phyloP scores from a whole-genome alignment of 2,888 invertebrate genomes.

The Hetaerina titia region DNA sequence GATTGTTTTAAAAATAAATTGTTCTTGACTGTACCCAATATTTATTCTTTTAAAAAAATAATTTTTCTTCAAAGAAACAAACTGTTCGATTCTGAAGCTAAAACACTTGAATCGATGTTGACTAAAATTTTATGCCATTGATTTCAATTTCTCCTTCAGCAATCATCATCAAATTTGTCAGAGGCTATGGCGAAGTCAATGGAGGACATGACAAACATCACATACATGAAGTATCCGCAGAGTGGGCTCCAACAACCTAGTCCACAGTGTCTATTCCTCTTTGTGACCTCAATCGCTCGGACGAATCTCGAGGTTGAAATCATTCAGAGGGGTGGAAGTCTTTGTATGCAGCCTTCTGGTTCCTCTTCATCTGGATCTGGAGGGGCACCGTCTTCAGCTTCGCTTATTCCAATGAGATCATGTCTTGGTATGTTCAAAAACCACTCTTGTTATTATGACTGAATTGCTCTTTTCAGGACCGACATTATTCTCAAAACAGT shows the following conservation, averaged over 20 bases:
- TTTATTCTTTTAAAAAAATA: too few species aligned
- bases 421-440: slow-evolving; percentile 83
- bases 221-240: slow-evolving; percentile 88
- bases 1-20: too few species aligned
- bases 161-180: slow-evolving; percentile 86
- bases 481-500: too few species aligned
- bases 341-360: slow-evolving; percentile 77
- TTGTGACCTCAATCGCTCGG: slow-evolving; percentile 92
- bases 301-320: slow-evolving; percentile 96
- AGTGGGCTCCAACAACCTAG: slow-evolving; percentile 83
- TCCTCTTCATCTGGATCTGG: slow-evolving; percentile 73
- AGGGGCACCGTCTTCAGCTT: slow-evolving; percentile 78
- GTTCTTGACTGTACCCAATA: too few species aligned
- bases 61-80: too few species aligned
- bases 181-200: slow-evolving; percentile 95
- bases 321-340: slow-evolving; percentile 91
- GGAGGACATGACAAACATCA: slow-evolving; percentile 95
- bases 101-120: too few species aligned
- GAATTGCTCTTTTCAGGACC: background rate
- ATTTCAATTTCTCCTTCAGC: slow-evolving; percentile 69
- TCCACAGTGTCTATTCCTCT: slow-evolving; percentile 89
- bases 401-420: slow-evolving; percentile 87
- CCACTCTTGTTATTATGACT: background rate
- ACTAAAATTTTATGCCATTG: background rate
- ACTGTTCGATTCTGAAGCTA: too few species aligned